Evolutionary conservation across 2,797 vertebrate genomes (phyloP).

Genomic region (Rhinella marina): DNA sequence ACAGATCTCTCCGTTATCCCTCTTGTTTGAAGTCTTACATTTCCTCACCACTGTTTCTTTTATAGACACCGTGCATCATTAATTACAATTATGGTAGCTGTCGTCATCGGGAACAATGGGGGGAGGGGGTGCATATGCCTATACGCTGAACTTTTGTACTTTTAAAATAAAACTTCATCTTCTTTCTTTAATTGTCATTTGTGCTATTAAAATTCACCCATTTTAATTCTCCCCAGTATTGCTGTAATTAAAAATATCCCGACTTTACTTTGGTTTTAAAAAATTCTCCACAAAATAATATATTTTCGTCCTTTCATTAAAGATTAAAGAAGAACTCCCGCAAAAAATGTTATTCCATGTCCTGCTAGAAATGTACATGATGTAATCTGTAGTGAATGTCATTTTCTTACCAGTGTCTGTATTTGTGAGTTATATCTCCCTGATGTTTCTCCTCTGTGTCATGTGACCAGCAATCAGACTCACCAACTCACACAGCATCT

Average conservation of each 20-base stretch:
- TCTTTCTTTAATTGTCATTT: not conserved
- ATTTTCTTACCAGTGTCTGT: too few relatives aligned
- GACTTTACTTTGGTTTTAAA: not conserved
- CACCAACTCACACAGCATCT: too few relatives aligned
- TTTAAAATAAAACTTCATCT: not conserved
- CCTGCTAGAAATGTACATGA: too few relatives aligned
- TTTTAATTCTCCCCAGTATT: not conserved
- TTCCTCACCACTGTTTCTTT: constrained; percentile 28
- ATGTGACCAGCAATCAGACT: too few relatives aligned
- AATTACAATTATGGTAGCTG: constrained; percentile 46
- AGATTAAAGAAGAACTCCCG: too few relatives aligned
- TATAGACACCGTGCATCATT: constrained; percentile 38
- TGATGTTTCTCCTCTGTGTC: too few relatives aligned
- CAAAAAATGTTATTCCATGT: too few relatives aligned
- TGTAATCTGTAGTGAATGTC: too few relatives aligned
- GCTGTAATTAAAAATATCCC: not conserved
- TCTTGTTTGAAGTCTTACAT: constrained; percentile 42
- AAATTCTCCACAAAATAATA: not conserved
- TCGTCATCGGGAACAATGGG: constrained; percentile 32
- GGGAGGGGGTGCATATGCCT: not conserved
- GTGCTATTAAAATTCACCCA: not conserved
- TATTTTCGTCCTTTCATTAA: not conserved
- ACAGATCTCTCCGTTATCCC: constrained; percentile 31
- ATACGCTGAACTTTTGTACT: not conserved
- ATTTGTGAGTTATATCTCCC: too few relatives aligned